Conservation (phyloP, 2,113 vertebrate genomes). For the Coracopsis vasa region DNA sequence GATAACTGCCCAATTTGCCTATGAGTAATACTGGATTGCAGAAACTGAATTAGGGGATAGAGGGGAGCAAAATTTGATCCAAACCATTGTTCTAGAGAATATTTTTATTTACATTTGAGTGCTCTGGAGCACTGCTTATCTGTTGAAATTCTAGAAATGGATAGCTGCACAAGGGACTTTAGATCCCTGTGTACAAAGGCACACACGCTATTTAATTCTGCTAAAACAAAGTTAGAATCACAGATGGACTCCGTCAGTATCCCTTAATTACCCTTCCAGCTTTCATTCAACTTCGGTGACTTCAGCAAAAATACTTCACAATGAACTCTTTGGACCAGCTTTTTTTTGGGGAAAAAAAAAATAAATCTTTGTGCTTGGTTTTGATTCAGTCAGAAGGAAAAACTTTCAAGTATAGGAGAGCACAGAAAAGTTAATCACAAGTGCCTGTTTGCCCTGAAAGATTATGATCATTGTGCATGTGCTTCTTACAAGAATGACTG, state of each 20-base stretch:
- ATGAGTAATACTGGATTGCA: not conserved
- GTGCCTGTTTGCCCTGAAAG: not conserved
- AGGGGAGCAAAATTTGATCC: not conserved
- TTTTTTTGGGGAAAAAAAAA: accelerated
- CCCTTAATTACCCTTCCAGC: not conserved
- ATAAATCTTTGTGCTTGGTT: not conserved
- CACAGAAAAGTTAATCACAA: not conserved
- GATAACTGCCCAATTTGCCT: not conserved
- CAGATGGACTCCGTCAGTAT: not conserved
- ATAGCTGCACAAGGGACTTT: not conserved
- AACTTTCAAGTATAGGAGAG: not conserved
- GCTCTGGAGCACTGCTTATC: not conserved
- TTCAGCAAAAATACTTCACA: not conserved
- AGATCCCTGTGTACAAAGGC: not conserved
- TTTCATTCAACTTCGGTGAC: not conserved
- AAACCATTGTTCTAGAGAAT: not conserved
- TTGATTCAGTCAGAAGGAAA: not conserved
- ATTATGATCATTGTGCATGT: not conserved
- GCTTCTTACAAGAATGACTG: not conserved
- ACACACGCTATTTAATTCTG: not conserved
- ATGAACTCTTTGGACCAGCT: not conserved
- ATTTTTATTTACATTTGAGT: not conserved
- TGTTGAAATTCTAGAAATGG: not conserved
- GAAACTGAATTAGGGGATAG: not conserved
- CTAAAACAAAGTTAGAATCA: not conserved